These are phyloP conservation scores for Glareola pratincola DNA, from an alignment of 2,113 vertebrate genomes.

Conservation along the genomic window DNA sequence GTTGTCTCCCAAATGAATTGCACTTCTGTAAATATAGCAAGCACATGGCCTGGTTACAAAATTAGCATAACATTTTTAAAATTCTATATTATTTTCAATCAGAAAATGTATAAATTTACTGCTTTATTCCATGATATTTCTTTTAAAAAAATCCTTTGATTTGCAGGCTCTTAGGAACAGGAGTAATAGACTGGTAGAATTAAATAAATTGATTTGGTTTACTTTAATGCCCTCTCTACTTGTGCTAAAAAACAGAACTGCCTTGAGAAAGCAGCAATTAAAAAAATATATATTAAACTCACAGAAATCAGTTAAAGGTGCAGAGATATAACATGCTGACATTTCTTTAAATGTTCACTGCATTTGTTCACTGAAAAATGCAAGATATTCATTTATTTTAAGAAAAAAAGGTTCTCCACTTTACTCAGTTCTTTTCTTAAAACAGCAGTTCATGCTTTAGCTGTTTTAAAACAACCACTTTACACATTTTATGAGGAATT, in stretches of 20 bases:
- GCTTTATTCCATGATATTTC: background rate
- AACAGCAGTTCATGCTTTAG: background rate
- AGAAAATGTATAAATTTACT: background rate
- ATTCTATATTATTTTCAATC: background rate
- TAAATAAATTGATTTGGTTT: background rate
- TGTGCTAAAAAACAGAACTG: background rate
- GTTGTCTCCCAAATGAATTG: background rate
- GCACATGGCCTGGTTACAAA: background rate
- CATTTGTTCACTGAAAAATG: background rate
- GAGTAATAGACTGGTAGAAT: background rate
- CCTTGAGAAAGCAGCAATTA: background rate
- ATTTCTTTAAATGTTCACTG: background rate
- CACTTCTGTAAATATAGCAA: background rate
- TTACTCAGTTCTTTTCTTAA: background rate
- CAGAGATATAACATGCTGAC: background rate
- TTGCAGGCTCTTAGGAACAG: background rate
- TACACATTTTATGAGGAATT: background rate
- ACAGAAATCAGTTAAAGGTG: background rate
- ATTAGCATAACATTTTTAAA: background rate
- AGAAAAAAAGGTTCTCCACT: background rate
- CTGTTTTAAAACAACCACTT: background rate
- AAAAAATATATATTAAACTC: background rate
- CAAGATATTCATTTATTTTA: background rate
- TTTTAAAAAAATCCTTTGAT: background rate
- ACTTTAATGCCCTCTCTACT: background rate